phyloP scores from a whole-genome alignment of 2,797 vertebrate species.

The Nyctalus aviator region DNA sequence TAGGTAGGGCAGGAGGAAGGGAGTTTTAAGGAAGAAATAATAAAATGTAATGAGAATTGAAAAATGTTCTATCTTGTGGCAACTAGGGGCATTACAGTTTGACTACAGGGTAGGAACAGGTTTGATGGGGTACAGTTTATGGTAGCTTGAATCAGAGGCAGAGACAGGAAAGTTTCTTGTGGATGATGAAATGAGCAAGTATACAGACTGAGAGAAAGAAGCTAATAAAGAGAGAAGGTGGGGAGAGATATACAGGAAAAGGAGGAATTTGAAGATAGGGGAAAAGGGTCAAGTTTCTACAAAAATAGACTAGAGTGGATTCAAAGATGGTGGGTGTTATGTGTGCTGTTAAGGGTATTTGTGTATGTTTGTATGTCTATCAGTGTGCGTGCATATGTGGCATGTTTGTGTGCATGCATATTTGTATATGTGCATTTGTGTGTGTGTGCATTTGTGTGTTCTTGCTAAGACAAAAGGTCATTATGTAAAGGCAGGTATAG shows the following conservation, averaged over 20 bases:
- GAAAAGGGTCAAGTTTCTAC: not conserved
- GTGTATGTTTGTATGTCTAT: not conserved
- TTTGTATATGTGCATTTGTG: not conserved
- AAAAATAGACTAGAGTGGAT: not conserved
- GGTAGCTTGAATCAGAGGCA: not conserved
- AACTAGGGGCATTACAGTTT: not conserved
- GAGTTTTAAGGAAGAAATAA: not conserved
- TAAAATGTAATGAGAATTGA: not conserved
- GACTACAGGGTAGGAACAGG: not conserved
- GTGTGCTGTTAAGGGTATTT: not conserved
- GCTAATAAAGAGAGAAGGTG: not conserved
- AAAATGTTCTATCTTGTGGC: not conserved
- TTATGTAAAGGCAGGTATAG: not conserved
- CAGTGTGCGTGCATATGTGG: not conserved
- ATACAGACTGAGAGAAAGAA: not conserved
- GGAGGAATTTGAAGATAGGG: not conserved
- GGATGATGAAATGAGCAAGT: not conserved
- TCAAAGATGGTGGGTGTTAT: not conserved
- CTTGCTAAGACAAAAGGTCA: not conserved
- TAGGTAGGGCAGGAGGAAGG: not conserved
- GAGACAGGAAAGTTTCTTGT: not conserved
- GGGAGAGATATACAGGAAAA: too few relatives aligned
- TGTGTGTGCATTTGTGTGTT: not conserved
- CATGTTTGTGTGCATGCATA: not conserved
- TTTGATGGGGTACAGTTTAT: not conserved